A percentile compares a stretch with the other conserved stretches of the same genome.
phyloP scores from a whole-genome alignment of 2,888 invertebrate species.

The Drosophila pseudotalamancana region DNA sequence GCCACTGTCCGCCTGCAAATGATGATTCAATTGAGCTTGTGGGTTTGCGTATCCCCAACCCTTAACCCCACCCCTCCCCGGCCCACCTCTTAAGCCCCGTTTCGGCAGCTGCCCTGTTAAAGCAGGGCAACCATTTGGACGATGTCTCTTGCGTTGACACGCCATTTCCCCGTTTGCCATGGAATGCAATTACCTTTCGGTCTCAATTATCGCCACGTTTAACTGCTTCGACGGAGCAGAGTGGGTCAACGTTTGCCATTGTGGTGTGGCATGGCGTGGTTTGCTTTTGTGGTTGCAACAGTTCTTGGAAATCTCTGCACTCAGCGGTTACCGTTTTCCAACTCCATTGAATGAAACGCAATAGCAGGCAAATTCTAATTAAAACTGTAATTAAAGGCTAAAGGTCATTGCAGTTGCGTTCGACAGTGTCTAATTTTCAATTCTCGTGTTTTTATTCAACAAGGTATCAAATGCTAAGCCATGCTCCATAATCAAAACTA shows the following conservation, averaged over 20 bases:
- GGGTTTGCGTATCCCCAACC: conserved; percentile 13
- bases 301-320: conserved; percentile 35
- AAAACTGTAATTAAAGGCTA: conserved; percentile 20
- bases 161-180: conserved; percentile 54
- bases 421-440: conserved; percentile 7
- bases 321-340: conserved; percentile 3
- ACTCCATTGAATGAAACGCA: too few relatives aligned
- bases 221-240: conserved; percentile 18
- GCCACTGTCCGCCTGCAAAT: conserved; percentile 32
- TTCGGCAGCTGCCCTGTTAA: conserved; percentile 2
- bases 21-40: conserved; percentile 69
- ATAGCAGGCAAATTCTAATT: conserved; percentile 26
- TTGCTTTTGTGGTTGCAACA: background rate
- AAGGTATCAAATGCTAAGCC: background rate
- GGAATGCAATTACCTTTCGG: conserved; percentile 57
- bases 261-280: background rate
- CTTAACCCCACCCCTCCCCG: background rate
- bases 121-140: conserved; percentile 13
- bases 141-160: conserved; percentile 40
- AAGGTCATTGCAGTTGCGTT: conserved; percentile 3
- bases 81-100: too few relatives aligned
- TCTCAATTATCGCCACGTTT: conserved; percentile 56
- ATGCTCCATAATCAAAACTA: background rate
- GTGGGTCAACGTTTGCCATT: background rate
- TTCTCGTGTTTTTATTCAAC: background rate